These are phyloP conservation scores for Catharus ustulatus DNA, from an alignment of 2,797 vertebrate species.

Conservation along the genomic window DNA sequence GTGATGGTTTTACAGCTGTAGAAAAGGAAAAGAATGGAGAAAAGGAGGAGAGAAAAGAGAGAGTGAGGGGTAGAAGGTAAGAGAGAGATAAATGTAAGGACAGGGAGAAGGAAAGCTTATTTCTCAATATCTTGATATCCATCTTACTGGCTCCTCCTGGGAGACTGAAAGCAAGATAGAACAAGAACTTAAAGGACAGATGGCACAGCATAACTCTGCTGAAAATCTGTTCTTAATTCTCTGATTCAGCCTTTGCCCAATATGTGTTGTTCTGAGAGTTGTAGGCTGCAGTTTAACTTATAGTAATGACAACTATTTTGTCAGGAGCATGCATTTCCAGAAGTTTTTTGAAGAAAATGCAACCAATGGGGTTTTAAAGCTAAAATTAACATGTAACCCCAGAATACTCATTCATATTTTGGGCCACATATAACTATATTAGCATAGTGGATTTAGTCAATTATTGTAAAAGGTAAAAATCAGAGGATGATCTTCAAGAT, in stretches of 20 bases:
- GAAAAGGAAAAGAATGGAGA: background rate
- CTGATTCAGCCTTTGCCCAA: constrained; percentile 4
- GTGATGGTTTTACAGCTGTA: background rate
- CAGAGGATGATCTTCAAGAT: background rate
- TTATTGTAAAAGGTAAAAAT: background rate
- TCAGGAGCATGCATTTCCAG: background rate
- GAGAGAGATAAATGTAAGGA: background rate
- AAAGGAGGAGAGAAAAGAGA: background rate
- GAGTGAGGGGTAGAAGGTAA: fast-evolving
- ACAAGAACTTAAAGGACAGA: constrained; percentile 13
- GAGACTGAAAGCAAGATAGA: constrained; percentile 8
- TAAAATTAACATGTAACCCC: background rate
- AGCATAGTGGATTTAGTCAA: background rate
- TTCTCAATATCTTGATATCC: background rate
- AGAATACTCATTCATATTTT: background rate
- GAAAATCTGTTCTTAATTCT: constrained; percentile 23
- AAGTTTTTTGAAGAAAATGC: background rate
- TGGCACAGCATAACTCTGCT: background rate
- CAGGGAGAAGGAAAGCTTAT: background rate
- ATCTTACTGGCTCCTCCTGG: background rate
- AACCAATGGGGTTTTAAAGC: background rate
- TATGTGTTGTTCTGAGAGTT: background rate
- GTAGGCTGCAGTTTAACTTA: background rate
- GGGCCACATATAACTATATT: background rate
- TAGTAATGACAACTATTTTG: background rate